Conservation (phyloP, 2,888 invertebrate species). For the Epinotia nisella region DNA sequence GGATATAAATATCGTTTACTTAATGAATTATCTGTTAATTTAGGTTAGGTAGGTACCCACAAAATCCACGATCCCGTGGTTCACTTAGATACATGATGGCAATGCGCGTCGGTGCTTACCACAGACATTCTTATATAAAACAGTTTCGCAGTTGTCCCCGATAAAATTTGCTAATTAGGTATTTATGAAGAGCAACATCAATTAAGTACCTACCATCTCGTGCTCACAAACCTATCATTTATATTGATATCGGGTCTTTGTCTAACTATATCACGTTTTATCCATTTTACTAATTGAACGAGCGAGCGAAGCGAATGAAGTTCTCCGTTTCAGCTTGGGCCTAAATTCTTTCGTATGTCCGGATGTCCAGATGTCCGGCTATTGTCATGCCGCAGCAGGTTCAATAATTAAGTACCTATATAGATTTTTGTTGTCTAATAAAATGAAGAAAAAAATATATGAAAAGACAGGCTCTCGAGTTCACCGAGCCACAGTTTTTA, state of each 20-base stretch:
- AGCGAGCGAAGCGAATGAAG: too few relatives aligned
- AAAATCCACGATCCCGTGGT: not conserved
- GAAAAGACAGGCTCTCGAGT: too few relatives aligned
- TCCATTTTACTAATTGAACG: too few relatives aligned
- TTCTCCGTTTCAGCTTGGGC: too few relatives aligned
- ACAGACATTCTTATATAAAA: not conserved
- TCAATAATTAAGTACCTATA: too few relatives aligned
- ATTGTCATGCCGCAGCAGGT: too few relatives aligned
- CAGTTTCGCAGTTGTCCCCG: not conserved
- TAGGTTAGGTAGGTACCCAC: slow-evolving; percentile 6
- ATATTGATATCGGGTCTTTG: not conserved
- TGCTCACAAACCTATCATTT: not conserved
- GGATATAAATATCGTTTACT: not conserved
- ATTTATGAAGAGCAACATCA: not conserved
- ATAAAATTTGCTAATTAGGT: not conserved
- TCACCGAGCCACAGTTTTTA: too few relatives aligned
- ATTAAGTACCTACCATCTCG: not conserved
- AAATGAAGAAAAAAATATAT: too few relatives aligned
- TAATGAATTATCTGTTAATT: not conserved
- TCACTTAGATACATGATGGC: not conserved
- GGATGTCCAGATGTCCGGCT: too few relatives aligned
- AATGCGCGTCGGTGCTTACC: not conserved
- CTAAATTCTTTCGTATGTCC: too few relatives aligned
- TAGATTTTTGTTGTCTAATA: too few relatives aligned
- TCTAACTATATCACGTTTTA: not conserved